phyloP scores from a whole-genome alignment of 2,888 invertebrate genomes.

The Ophion obscuratus region DNA sequence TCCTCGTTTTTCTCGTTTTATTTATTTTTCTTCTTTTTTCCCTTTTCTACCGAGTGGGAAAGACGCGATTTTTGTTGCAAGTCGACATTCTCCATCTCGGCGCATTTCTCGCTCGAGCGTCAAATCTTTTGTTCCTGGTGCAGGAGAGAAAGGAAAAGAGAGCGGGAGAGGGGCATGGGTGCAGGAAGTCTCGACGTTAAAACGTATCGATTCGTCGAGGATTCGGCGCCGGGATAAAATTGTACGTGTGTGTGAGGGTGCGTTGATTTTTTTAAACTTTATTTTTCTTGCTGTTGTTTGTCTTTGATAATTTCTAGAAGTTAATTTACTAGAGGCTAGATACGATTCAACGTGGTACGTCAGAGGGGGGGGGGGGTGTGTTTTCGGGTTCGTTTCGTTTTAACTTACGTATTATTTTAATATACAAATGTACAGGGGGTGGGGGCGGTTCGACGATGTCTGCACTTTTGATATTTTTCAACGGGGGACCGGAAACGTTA shows the following conservation, averaged over 20 bases:
- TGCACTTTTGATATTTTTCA: conserved; percentile 2
- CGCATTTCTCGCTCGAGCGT: conserved; percentile 5
- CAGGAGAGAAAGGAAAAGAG: background rate
- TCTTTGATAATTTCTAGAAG: conserved; percentile 70
- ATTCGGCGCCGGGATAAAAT: background rate
- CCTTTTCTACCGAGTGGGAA: conserved; percentile 7
- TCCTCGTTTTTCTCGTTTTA: conserved; percentile 35
- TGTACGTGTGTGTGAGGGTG: conserved; percentile 2
- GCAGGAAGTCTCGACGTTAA: conserved; percentile 1
- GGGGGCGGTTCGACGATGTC: conserved; percentile 29
- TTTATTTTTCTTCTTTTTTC: conserved; percentile 8
- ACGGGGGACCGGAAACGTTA: background rate
- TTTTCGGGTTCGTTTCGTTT: conserved; percentile 61
- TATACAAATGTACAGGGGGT: conserved; percentile 82
- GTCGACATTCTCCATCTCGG: background rate
- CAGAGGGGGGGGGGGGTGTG: conserved; percentile 52
- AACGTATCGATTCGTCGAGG: conserved; percentile 48
- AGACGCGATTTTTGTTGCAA: conserved; percentile 37
- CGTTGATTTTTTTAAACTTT: conserved; percentile 37
- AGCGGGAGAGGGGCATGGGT: background rate
- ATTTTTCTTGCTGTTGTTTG: conserved; percentile 5
- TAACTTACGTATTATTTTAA: conserved; percentile 79
- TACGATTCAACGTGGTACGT: conserved; percentile 73
- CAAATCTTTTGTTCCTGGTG: background rate
- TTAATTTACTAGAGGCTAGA: conserved; percentile 82